Base-by-base conservation (phyloP, 1,140 invertebrate species). In the Caenorhabditis brenneri region DNA sequence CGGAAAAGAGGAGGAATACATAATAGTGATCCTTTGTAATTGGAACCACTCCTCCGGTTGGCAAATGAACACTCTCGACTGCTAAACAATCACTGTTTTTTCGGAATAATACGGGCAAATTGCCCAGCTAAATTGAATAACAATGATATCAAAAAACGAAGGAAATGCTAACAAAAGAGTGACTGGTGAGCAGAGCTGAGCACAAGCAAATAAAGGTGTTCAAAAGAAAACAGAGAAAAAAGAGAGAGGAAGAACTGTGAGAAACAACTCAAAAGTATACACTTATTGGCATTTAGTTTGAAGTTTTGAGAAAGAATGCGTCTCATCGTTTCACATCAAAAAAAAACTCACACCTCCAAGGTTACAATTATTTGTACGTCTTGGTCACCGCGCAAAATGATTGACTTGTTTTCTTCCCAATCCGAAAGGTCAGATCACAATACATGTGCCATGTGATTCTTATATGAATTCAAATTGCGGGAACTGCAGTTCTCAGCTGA, bases 401-500 rank as follows among this genome's bases (percentile, higher is more conserved):
- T 74, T 74, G 65, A 74, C 65, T 36, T 74, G 65, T 74, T 74
- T 74, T 74, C 36, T 46, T n/a, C 65, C n/a, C n/a, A 36, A 16
- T 33, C 16, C 29, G 31, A 74, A 74, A 33, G 65, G 65, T 42
- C 27, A 65, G 65, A 46, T 19, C 36, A 74, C 6, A 74, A 74
- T 46, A 42, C 65, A 27, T n/a, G 15, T 39, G 5, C 29, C 65
- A 74, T 74, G 65, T 42, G 65, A 74, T 42, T 9, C 7, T 24
- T 42, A 29, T 12, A 10, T 16, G 58, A 31, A 74, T 74, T 74
- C 22, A 27, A 74, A 74, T 74, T 74, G 65, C 65, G 65, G 36
- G 65, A 74, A 74, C 53, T 74, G n/a, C 36, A 74, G 36, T 74
- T 74, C 65, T 74, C 65, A 74, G 65, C 65, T 74, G 65, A 74